Evolutionary conservation across 2,888 invertebrate species (phyloP).

Genomic region (Morpho deidamia): DNA sequence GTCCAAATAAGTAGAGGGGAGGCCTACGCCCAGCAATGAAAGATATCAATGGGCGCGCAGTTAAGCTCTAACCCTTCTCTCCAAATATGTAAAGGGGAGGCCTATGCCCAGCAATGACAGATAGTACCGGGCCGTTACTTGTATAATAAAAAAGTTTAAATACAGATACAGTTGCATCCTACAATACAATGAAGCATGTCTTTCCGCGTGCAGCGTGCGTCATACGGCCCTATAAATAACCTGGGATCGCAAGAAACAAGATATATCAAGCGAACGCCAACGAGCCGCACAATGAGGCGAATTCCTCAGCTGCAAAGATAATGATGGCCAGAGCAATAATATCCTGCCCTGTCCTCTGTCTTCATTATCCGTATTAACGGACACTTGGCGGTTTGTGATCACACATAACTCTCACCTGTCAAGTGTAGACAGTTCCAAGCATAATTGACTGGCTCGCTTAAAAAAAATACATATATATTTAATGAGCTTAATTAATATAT

Average conservation of each 20-base stretch:
- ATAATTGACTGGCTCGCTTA: too few relatives aligned
- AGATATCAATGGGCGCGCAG: too few relatives aligned
- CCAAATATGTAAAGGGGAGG: too few relatives aligned
- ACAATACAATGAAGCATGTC: conserved; percentile 12
- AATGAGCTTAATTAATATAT: too few relatives aligned
- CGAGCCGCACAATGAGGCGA: conserved; percentile 28
- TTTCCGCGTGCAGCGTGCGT: conserved; percentile 37
- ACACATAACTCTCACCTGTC: conserved; percentile 1
- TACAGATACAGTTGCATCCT: conserved; percentile 18
- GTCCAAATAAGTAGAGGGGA: too few relatives aligned
- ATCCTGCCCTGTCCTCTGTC: conserved; percentile 20
- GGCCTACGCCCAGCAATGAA: too few relatives aligned
- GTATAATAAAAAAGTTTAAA: too few relatives aligned
- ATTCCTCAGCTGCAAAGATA: conserved; percentile 27
- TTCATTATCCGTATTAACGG: conserved; percentile 5
- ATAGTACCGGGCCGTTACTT: too few relatives aligned
- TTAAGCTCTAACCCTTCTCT: too few relatives aligned
- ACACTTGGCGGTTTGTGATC: conserved; percentile 1
- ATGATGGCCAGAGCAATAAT: conserved; percentile 25
- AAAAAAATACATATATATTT: too few relatives aligned
- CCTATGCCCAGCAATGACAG: too few relatives aligned
- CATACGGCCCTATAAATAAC: conserved; percentile 40
- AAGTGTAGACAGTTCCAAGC: not conserved
- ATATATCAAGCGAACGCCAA: conserved; percentile 31
- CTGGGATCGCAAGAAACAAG: conserved; percentile 27